phyloP scores from a whole-genome alignment of 2,888 invertebrate species.

The Amblyteles armatorius region DNA sequence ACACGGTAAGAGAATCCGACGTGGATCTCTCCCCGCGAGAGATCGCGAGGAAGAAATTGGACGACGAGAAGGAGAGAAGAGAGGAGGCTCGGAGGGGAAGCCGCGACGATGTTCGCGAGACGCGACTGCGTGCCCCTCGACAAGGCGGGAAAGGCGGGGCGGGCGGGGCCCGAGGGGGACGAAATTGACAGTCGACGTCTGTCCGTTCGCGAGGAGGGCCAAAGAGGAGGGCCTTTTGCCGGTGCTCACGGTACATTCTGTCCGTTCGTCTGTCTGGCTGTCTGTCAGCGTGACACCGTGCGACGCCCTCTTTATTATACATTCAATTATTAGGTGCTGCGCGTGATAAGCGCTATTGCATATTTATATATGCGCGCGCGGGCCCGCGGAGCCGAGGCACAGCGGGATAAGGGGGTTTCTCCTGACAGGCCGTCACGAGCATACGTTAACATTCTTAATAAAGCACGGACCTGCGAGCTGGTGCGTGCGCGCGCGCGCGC shows the following conservation, averaged over 20 bases:
- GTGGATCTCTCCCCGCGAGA: slow-evolving; percentile 10
- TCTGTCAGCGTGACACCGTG: slow-evolving; percentile 81
- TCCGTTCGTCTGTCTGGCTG: slow-evolving; percentile 71
- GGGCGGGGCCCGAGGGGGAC: slow-evolving; percentile 61
- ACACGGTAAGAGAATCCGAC: slow-evolving; percentile 38
- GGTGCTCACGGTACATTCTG: slow-evolving; percentile 60
- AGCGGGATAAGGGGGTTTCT: slow-evolving; percentile 74
- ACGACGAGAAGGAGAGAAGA: slow-evolving; percentile 11
- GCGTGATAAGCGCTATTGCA: slow-evolving; percentile 83
- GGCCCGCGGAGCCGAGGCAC: slow-evolving; percentile 74
- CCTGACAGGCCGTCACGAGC: slow-evolving; percentile 80
- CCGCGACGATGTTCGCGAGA: slow-evolving; percentile 9
- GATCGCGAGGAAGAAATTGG: slow-evolving; percentile 40
- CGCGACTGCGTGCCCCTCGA: slow-evolving; percentile 3
- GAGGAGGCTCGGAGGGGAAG: not conserved
- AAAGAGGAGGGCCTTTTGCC: slow-evolving; percentile 47
- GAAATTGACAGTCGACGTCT: slow-evolving; percentile 82
- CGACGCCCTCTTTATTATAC: slow-evolving; percentile 84
- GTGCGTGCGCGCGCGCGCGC: slow-evolving; percentile 52
- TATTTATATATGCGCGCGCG: slow-evolving; percentile 81
- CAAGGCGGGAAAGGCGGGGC: slow-evolving; percentile 29
- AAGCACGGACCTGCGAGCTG: slow-evolving; percentile 44
- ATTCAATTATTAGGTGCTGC: slow-evolving; percentile 84
- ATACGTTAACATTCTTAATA: slow-evolving; percentile 80
- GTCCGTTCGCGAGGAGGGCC: slow-evolving; percentile 69